Evolutionary conservation across 2,888 invertebrate genomes (phyloP).

Genomic region (Litoditis marina): DNA sequence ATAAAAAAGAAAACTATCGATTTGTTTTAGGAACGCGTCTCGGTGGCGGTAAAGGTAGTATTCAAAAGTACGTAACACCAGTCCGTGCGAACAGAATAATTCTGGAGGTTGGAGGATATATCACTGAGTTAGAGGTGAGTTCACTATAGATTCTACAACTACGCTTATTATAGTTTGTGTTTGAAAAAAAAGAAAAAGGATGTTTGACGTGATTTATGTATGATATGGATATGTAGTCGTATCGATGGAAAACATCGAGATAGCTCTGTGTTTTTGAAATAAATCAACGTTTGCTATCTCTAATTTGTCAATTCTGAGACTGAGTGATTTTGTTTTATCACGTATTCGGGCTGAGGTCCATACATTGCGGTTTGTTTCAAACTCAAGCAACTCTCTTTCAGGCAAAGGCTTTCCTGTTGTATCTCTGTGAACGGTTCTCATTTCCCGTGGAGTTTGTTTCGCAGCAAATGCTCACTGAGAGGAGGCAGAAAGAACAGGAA

Average conservation of each 20-base stretch:
- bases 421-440: constrained; percentile 79
- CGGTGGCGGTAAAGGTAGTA: constrained; percentile 83
- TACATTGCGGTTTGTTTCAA: too few relatives aligned
- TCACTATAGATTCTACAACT: constrained; percentile 7
- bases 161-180: background rate
- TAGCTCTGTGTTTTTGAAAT: background rate
- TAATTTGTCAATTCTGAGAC: too few relatives aligned
- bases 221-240: too few relatives aligned
- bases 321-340: constrained; percentile 3
- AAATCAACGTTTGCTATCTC: too few relatives aligned
- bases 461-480: constrained; percentile 72
- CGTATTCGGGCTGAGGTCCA: background rate
- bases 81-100: constrained; percentile 85
- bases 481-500: constrained; percentile 40
- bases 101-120: constrained; percentile 85
- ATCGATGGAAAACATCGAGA: too few relatives aligned
- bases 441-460: constrained; percentile 82
- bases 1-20: too few relatives aligned
- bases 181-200: too few relatives aligned
- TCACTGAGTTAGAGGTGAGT: constrained; percentile 72
- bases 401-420: constrained; percentile 64
- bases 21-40: constrained; percentile 67
- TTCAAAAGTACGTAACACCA: constrained; percentile 92
- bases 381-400: too few relatives aligned
- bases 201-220: too few relatives aligned